These are phyloP conservation scores for Syngnathus scovelli DNA, from an alignment of 2,113 vertebrate species.

Conservation along the genomic window DNA sequence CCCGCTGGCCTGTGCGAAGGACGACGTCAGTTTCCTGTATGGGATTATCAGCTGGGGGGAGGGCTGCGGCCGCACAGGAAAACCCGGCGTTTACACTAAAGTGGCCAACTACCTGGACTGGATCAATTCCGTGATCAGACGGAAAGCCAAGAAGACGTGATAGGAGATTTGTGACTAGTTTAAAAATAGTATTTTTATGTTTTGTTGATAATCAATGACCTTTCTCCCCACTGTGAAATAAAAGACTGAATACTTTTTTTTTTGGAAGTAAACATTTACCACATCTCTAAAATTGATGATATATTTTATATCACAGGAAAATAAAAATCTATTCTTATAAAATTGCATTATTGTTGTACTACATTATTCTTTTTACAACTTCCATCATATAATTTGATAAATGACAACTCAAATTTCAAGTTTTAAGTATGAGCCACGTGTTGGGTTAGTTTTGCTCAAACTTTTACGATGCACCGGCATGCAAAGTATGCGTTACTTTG, in stretches of 20 bases:
- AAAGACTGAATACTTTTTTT: not conserved
- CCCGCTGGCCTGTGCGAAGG: slow-evolving; percentile 77
- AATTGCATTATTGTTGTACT: not conserved
- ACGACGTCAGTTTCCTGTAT: slow-evolving; percentile 79
- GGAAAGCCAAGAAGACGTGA: slow-evolving; percentile 32
- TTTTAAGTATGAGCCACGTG: not conserved
- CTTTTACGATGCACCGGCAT: not conserved
- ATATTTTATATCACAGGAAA: not conserved
- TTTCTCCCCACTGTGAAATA: not conserved
- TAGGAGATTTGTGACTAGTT: not conserved
- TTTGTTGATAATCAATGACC: not conserved
- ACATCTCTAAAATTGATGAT: not conserved
- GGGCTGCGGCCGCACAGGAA: slow-evolving; percentile 76
- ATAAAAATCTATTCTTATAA: not conserved
- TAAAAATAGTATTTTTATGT: not conserved
- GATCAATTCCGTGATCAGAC: slow-evolving; percentile 78
- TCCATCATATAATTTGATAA: not conserved
- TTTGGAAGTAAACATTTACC: not conserved
- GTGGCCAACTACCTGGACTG: slow-evolving; percentile 83
- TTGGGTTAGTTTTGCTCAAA: not conserved
- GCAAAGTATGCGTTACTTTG: not conserved
- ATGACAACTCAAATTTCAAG: not conserved
- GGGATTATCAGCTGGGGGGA: slow-evolving; percentile 94
- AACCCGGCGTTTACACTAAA: slow-evolving; percentile 88
- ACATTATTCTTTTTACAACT: not conserved